Base-by-base conservation (phyloP, 2,113 vertebrate genomes). In the Aegotheles bennettii region DNA sequence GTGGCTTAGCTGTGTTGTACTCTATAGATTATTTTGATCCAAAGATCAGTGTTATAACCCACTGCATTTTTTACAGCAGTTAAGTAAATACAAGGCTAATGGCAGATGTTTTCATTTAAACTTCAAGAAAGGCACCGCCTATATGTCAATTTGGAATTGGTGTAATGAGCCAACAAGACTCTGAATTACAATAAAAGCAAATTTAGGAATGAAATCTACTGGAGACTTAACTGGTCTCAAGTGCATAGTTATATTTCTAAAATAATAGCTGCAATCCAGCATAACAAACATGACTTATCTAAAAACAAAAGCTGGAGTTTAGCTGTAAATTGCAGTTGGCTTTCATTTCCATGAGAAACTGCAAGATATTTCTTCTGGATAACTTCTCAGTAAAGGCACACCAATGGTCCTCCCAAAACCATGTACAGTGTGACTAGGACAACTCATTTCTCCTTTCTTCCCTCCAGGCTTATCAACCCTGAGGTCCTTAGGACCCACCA, bases 71-170 rank as follows among this genome's bases (percentile, higher is more conserved):
- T 93, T 87, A 76, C n/a, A 92, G 85, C 74, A 93, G 81, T 93
- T 93, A 95, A 92, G 80, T 90, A 96, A 97, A 96, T 43, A 95
- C 29, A 85, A 81, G 48, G 67, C 73, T 91, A 95, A 95, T 79
- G 77, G 89, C 95, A 97, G 90, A 92, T 94, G 92, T 96, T 97
- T 97, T 92, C 79, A 93, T 75, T 96, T 96, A 94, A 96, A 65
- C 71, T 95, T 89, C 79, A 96, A 97, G 89, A 90, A 94, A 71
- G 51, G 64, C 60, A 93, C 51, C 5, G 83, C 85, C 77, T 93
- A 74, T 94, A 94, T 45, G 69, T 80, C 89, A 84, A 53, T 73
- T n/a, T 93, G 84, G 85, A 89, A 93, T 28, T 57, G 69, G 21
- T 73, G 60, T 50, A 87, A 75, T 68, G 67, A 95, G 95, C 93